Conservation (phyloP, 2,113 vertebrate genomes). For the Climacteris rufus region DNA sequence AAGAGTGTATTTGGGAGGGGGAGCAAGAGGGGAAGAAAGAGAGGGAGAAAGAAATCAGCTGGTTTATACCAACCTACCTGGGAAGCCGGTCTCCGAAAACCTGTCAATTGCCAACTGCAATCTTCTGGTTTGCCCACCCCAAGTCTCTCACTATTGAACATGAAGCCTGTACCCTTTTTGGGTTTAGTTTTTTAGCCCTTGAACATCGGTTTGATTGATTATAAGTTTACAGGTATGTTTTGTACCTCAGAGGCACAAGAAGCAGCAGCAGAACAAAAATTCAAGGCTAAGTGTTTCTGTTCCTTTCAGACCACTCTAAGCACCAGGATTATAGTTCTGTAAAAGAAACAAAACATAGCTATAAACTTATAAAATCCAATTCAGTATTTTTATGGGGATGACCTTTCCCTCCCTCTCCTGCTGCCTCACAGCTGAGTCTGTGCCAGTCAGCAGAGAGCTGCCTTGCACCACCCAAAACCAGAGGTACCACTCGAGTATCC, state of each 20-base stretch:
- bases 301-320: slow-evolving; percentile 67
- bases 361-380: slow-evolving; percentile 62
- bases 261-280: slow-evolving; percentile 63
- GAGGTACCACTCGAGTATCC: not conserved
- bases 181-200: slow-evolving; percentile 19
- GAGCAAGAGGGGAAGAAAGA: not conserved
- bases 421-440: not conserved
- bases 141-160: slow-evolving; percentile 26
- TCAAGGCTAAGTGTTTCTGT: slow-evolving; percentile 71
- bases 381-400: not conserved
- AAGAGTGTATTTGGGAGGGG: not conserved
- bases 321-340: slow-evolving; percentile 59
- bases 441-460: rapidly evolving
- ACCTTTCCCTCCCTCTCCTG: not conserved
- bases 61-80: not conserved
- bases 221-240: slow-evolving; percentile 67
- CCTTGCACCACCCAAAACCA: not conserved
- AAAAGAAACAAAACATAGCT: slow-evolving; percentile 59
- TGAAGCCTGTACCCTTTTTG: slow-evolving; percentile 10
- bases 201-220: not conserved
- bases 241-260: slow-evolving; percentile 65
- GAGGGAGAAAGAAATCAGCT: not conserved
- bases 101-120: not conserved
- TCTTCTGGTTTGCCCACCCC: slow-evolving; percentile 33
- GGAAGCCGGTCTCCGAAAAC: not conserved